A percentile compares a stretch with the other conserved stretches of the same genome.
phyloP scores from a whole-genome alignment of 1,140 invertebrate species.

The Schlechtendalia chinensis region DNA sequence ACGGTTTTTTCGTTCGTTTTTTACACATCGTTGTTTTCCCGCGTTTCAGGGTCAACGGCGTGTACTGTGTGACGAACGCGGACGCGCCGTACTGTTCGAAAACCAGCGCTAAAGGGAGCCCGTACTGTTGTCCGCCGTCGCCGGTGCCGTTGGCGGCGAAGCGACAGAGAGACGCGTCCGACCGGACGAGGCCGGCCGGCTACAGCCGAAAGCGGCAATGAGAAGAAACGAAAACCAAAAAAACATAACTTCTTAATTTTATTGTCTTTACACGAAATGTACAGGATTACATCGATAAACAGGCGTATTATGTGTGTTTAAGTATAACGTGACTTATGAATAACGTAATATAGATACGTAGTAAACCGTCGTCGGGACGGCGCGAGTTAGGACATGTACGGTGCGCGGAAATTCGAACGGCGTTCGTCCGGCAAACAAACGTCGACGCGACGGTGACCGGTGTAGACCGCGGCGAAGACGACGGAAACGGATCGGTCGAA shows the following conservation, averaged over 20 bases:
- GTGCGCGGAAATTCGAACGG: too few species aligned
- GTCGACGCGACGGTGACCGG: too few species aligned
- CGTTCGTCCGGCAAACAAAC: too few species aligned
- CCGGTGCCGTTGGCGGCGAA: not conserved
- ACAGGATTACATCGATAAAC: conserved; percentile 3
- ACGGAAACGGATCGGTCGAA: too few species aligned
- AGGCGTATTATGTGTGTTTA: not conserved
- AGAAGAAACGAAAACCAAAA: not conserved
- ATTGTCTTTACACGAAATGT: conserved; percentile 41
- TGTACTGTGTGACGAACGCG: conserved; percentile 65
- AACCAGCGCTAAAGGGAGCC: conserved; percentile 61
- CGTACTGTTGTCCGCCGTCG: conserved; percentile 62
- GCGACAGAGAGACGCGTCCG: not conserved
- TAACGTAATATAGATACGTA: too few species aligned
- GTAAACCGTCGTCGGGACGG: too few species aligned
- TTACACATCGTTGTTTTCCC: too few species aligned
- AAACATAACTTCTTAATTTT: conserved; percentile 32
- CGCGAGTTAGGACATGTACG: too few species aligned
- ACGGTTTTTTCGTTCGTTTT: too few species aligned
- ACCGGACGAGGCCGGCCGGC: not conserved
- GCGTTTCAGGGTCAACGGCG: conserved; percentile 61
- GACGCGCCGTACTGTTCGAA: conserved; percentile 68
- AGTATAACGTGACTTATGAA: not conserved
- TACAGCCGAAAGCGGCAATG: not conserved
- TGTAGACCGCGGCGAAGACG: too few species aligned